These are phyloP conservation scores for Desoria tigrina DNA, from an alignment of 2,888 invertebrate genomes.

Conservation along the genomic window DNA sequence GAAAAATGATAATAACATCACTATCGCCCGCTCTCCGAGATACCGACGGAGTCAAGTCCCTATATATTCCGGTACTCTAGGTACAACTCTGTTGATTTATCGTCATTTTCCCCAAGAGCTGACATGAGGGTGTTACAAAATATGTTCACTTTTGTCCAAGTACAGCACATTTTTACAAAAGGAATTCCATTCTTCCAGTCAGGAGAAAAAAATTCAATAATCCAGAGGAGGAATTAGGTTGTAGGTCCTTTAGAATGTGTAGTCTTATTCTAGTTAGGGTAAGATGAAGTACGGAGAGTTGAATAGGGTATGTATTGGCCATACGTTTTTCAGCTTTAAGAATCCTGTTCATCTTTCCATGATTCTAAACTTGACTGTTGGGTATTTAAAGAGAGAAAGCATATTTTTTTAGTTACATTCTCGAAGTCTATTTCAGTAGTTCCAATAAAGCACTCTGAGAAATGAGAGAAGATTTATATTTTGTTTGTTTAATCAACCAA, in stretches of 20 bases:
- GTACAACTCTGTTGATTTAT: constrained; percentile 32
- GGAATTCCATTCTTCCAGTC: constrained; percentile 10
- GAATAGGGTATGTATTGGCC: no score
- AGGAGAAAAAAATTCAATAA: constrained; percentile 10
- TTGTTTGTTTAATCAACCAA: constrained; percentile 17
- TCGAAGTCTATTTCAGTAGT: no score
- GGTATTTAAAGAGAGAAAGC: no score
- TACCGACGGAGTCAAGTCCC: neutral
- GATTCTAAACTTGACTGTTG: neutral
- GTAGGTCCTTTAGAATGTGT: neutral
- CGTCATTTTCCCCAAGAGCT: constrained; percentile 25
- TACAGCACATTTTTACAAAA: constrained; percentile 16
- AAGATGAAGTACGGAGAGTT: no score
- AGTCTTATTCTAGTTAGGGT: no score
- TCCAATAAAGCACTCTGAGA: neutral
- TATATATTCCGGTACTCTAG: no score
- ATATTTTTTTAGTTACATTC: no score
- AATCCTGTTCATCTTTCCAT: constrained; percentile 1
- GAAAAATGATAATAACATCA: constrained; percentile 3
- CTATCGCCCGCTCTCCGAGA: neutral
- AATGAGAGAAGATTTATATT: constrained; percentile 3
- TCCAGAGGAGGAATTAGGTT: neutral
- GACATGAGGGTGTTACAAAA: constrained; percentile 35
- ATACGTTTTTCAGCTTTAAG: no score
- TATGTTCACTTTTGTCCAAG: constrained; percentile 15